Base-by-base conservation (phyloP, 2,888 invertebrate genomes). In the Meandrusa payeni region DNA sequence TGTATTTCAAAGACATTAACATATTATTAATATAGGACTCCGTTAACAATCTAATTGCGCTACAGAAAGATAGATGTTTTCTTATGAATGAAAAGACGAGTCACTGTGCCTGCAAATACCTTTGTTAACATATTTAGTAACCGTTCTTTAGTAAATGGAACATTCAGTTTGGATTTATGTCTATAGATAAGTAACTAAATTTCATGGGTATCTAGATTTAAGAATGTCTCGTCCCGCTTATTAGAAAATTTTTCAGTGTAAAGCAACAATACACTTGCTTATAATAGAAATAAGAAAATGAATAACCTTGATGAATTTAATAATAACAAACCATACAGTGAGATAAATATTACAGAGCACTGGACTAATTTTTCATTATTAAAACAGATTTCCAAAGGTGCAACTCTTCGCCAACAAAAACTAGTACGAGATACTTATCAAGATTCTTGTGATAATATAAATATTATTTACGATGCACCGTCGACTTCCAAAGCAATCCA, bases 401-500 rank as follows among this genome's bases (percentile, higher is more conserved):
- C 27, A 15, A 6, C 20, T 5, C 19, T 37, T 10, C 37, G 27
- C 6, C 12, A 27, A 7, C 37, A 61, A 20, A 48, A 74, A 33
- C 63, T 66, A 15, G 42, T 59, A 34, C 50, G 52, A 38, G 68
- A 66, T 20, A 44, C 33, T 22, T 17, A 28, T n/a, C 13, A 45
- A 29, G 23, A 44, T 17, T 54, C 61, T 36, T 57, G 52, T 48
- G 50, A 51, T 34, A 44, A 54, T 9, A 17, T 54, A 2, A 47
- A 57, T 23, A 41, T 54, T 24, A 41, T 59, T 37, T 51, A 49
- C 27, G 20, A 48, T n/a, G 4, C 17, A 31, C 52, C 51, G 3
- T 48, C 48, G 12, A 51, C 53, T 33, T 48, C 49, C 0, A 50
- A 46, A 36, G 12, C 41, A 5, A 33, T 26, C 28, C 32, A 27